Base-by-base conservation (phyloP, 2,113 vertebrate species). In the Poeciliopsis prolifica region DNA sequence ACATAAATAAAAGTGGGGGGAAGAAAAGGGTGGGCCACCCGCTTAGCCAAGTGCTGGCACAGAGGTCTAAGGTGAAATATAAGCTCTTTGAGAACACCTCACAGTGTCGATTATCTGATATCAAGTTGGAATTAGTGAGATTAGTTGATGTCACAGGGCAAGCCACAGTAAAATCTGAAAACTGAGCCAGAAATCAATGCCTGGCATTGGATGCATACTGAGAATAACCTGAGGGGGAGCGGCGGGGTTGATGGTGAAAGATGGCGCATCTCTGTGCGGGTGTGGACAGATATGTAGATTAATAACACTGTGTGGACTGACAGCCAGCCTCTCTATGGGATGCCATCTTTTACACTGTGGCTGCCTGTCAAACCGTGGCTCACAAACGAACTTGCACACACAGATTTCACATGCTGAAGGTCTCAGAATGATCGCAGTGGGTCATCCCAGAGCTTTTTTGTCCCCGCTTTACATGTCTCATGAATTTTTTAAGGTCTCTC, bases 81-180 rank as follows among this genome's bases (percentile, higher is more conserved):
- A 58, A 74, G 30, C 81, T 82, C 72, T 81, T 72, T 10, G 71
- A 74, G 77, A 40, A 70, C 89, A 87, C 84, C 87, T 84, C 79
- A 86, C 84, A n/a, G 26, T 80, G 72, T 87, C 82, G 82, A 81
- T 90, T 87, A 87, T 93, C 83, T 88, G 77, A 81, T 85, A 89
- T 88, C 83, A 88, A 80, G 81, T 72, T 76, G 82, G 88, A 83
- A 87, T 89, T 92, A 89, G 79, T 66, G 81, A 88, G 91, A 92
- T 92, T 84, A 89, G 69, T 85, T 79, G 86, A 82, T 90, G 89
- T 91, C 85, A 86, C 81, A 79, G 82, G 74, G 83, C 75, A 84
- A 83, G 77, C 83, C 79, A 80, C 29, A 78, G 79, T 78, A 84
- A 90, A 87, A 90, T 80, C 74, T 71, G 80, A 80, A 89, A 75